Base-by-base conservation (phyloP, 2,113 vertebrate species). In the Neotoma lepida region DNA sequence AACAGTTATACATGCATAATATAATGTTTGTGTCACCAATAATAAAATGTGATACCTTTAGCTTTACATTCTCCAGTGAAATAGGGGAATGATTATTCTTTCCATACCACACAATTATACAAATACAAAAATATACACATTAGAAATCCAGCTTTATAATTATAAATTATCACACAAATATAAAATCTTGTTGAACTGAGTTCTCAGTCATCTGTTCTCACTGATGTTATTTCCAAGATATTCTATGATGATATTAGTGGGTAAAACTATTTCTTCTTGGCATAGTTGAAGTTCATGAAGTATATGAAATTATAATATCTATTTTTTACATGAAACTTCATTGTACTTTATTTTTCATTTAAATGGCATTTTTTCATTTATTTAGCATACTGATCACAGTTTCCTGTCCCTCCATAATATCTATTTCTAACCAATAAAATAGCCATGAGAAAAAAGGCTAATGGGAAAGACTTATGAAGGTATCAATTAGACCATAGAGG, bases 91-190 rank as follows among this genome's bases (percentile, higher is more conserved):
- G 14, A 10, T 82, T 91, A 64, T 44, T 17, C 41, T 94, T 76
- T 46, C 18, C 18, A 68, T 6, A 63, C 30, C 3, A 77, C 0
- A 84, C 63, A 2, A 7, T 66, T 94, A 89, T 56, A 84, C 51
- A 74, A 93, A 95, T 90, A 87, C 85, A 30, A 73, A 86, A 90
- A 82, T 30, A 56, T 1, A n/a, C 76, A 71, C 1, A 68, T 93
- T 56, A 13, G 10, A 89, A 95, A 82, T 96, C 90, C 6, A 70
- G 4, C 70, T 95, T 77, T 41, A 63, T 58, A 91, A 82, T 63
- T 82, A 44, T 54, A 93, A 92, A 76, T 33, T 78, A 4, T 54
- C 51, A 61, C 15, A 73, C 46, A 95, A 63, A 77, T 74, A n/a
- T 61, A 82, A 94, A 51, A 70, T 90, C 44, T 87, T 84, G 26